Conservation (phyloP, 1,140 invertebrate species). For the Megalopta genalis region DNA sequence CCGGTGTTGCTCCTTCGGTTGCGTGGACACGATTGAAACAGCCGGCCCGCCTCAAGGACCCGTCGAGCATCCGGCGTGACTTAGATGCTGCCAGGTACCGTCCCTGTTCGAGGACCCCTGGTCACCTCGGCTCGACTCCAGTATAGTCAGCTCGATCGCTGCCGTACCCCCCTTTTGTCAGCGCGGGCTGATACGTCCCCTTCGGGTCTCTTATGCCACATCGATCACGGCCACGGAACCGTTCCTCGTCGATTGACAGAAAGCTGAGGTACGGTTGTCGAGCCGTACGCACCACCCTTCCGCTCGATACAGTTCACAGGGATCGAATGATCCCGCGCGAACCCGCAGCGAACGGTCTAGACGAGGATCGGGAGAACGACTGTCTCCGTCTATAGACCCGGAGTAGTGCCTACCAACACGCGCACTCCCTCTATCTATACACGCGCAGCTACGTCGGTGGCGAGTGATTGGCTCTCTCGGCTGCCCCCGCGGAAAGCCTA, state of each 20-base stretch:
- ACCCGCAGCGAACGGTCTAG: neutral
- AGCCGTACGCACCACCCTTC: too few relatives aligned
- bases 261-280: neutral
- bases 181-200: conserved; percentile 78
- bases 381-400: neutral
- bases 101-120: neutral
- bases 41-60: conserved; percentile 34
- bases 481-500: neutral
- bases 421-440: neutral
- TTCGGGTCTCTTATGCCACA: conserved; percentile 70
- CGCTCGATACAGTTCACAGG: neutral
- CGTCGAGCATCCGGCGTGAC: conserved; percentile 60
- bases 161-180: conserved; percentile 78
- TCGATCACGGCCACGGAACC: conserved; percentile 58
- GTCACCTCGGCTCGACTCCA: conserved; percentile 45
- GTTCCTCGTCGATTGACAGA: conserved; percentile 37
- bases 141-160: conserved; percentile 76
- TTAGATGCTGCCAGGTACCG: neutral
- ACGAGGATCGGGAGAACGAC: neutral
- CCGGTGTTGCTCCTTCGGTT: conserved; percentile 9
- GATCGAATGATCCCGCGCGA: conserved; percentile 10
- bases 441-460: neutral
- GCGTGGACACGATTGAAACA: conserved; percentile 16
- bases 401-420: too few relatives aligned
- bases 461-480: neutral